Evolutionary conservation across 1,140 invertebrate species (phyloP).

Genomic region (Drosophila sturtevanti): DNA sequence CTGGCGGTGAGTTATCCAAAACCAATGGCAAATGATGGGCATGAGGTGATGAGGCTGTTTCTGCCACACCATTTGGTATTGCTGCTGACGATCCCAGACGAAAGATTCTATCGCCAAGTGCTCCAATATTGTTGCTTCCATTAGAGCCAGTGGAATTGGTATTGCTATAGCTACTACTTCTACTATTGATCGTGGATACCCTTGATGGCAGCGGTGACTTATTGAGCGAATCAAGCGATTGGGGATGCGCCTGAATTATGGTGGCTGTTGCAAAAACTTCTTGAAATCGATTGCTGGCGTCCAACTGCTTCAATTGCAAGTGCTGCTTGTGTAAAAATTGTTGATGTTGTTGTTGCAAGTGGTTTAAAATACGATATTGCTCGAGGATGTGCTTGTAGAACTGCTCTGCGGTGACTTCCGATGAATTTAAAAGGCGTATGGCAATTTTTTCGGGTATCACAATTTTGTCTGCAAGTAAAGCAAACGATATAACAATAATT

Average conservation of each 20-base stretch:
- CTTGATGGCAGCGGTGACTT: slow-evolving; percentile 31
- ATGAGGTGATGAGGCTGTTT: slow-evolving; percentile 5
- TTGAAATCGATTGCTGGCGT: slow-evolving; percentile 77
- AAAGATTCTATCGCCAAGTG: not conserved
- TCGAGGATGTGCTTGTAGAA: slow-evolving; percentile 81
- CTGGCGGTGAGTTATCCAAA: slow-evolving; percentile 62
- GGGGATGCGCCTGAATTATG: slow-evolving; percentile 75
- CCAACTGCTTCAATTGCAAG: slow-evolving; percentile 74
- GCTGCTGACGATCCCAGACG: slow-evolving; percentile 21
- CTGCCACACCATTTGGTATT: slow-evolving; percentile 20
- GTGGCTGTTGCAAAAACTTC: slow-evolving; percentile 78
- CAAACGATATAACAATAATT: not conserved
- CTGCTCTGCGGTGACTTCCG: slow-evolving; percentile 80
- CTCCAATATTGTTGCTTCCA: not conserved
- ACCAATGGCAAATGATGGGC: slow-evolving; percentile 52
- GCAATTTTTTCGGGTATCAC: slow-evolving; percentile 82
- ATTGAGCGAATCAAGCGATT: slow-evolving; percentile 59
- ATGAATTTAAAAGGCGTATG: slow-evolving; percentile 78
- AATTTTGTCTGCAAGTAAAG: slow-evolving; percentile 77
- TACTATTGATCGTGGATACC: slow-evolving; percentile 13
- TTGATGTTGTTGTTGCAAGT: slow-evolving; percentile 71
- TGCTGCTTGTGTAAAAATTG: slow-evolving; percentile 76
- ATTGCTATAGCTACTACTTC: slow-evolving; percentile 16
- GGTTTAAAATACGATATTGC: slow-evolving; percentile 76
- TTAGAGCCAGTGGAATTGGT: slow-evolving; percentile 1